These are phyloP conservation scores for Microcaecilia unicolor DNA, from an alignment of 2,797 vertebrate species.

Conservation along the genomic window DNA sequence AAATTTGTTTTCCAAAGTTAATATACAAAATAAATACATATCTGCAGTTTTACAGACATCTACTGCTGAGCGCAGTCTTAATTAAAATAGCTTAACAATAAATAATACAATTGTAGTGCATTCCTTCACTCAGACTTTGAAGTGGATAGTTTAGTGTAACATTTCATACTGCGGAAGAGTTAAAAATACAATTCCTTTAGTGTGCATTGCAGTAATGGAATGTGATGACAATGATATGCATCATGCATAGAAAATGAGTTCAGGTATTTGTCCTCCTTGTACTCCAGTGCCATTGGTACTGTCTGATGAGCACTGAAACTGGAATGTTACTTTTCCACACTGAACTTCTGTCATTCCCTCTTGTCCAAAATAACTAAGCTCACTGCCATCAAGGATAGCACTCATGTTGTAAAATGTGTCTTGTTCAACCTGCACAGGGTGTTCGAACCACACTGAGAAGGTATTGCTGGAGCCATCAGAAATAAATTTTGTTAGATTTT, in stretches of 20 bases:
- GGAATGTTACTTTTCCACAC: constrained; percentile 90
- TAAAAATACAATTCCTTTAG: constrained; percentile 21
- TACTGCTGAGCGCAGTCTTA: constrained; percentile 43
- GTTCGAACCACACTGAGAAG: constrained; percentile 89
- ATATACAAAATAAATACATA: constrained; percentile 73
- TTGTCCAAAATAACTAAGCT: constrained; percentile 97
- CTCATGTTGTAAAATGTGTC: constrained; percentile 93
- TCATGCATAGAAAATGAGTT: constrained; percentile 97
- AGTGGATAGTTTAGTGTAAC: no score
- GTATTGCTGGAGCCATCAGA: constrained; percentile 90
- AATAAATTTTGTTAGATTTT: constrained; percentile 78
- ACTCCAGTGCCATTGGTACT: constrained; percentile 97
- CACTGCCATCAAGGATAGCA: constrained; percentile 83
- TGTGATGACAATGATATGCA: constrained; percentile 38
- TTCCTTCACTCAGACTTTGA: constrained; percentile 58
- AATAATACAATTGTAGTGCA: constrained; percentile 71
- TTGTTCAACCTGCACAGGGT: constrained; percentile 91
- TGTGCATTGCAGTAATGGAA: constrained; percentile 30
- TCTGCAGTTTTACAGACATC: constrained; percentile 46
- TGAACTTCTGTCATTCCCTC: constrained; percentile 97
- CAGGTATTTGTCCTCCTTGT: constrained; percentile 95
- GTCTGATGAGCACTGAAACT: constrained; percentile 97
- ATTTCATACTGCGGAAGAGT: constrained; percentile 56
- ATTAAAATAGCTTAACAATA: constrained; percentile 80
- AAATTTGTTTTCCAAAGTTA: no score